phyloP scores from a whole-genome alignment of 2,797 vertebrate species.

The Myotis planiceps region DNA sequence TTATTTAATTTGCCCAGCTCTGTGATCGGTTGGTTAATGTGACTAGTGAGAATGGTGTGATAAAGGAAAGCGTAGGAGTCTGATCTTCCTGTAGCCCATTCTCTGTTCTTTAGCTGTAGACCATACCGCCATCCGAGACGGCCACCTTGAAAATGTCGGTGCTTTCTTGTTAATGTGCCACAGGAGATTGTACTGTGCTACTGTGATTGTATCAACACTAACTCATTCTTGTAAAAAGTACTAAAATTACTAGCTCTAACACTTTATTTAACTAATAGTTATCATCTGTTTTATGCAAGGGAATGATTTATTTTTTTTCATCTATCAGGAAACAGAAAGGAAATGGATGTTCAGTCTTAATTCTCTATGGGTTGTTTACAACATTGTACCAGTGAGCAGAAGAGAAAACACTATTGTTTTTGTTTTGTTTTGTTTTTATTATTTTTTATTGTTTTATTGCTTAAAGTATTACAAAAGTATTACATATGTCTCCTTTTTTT shows the following conservation, averaged over 20 bases:
- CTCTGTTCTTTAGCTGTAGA: background rate
- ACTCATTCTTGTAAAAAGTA: background rate
- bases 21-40: background rate
- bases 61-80: background rate
- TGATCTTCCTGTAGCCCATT: background rate
- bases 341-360: background rate
- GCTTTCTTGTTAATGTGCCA: background rate
- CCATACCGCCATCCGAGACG: background rate
- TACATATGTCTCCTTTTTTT: too few relatives aligned
- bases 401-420: background rate
- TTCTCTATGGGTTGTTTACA: background rate
- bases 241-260: background rate
- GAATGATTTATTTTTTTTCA: background rate
- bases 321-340: background rate
- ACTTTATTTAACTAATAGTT: background rate
- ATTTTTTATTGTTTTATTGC: too few relatives aligned
- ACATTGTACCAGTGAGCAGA: background rate
- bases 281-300: background rate
- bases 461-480: too few relatives aligned
- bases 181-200: background rate
- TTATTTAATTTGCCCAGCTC: background rate
- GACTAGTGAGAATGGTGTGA: background rate
- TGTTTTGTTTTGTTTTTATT: too few relatives aligned
- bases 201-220: background rate
- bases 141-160: background rate